Evolutionary conservation across 2,888 invertebrate species (phyloP).

Genomic region (Tetramorium bicarinatum): DNA sequence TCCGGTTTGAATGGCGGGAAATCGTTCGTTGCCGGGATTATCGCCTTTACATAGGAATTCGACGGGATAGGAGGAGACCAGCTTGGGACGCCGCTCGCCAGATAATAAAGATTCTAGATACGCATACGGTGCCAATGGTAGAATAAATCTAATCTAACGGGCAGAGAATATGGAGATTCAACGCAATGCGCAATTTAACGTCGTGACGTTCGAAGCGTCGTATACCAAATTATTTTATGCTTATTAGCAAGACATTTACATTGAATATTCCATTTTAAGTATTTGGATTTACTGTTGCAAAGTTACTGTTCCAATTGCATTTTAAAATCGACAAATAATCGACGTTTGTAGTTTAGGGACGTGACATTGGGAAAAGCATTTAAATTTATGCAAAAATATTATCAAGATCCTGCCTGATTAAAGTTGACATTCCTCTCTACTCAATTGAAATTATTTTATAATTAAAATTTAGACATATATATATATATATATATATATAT

Average conservation of each 20-base stretch:
- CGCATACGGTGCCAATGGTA: neutral
- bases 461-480: neutral
- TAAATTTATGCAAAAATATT: too few relatives aligned
- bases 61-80: neutral
- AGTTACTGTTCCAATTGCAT: too few relatives aligned
- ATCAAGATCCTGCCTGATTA: too few relatives aligned
- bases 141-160: slow-evolving; percentile 37
- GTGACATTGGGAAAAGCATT: too few relatives aligned
- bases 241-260: too few relatives aligned
- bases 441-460: neutral
- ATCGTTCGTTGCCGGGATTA: slow-evolving; percentile 16
- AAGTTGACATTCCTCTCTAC: too few relatives aligned
- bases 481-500: neutral
- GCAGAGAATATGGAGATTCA: neutral
- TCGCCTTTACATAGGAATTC: slow-evolving; percentile 19
- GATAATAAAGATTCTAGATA: slow-evolving; percentile 34
- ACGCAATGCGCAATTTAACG: neutral
- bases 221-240: neutral
- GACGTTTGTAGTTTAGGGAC: too few relatives aligned
- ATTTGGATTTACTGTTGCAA: too few relatives aligned
- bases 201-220: neutral
- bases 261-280: too few relatives aligned
- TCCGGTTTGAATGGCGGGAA: slow-evolving; percentile 31
- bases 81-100: neutral
- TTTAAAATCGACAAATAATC: too few relatives aligned